These are phyloP conservation scores for Palythoa grandiflora DNA, from an alignment of 92 coral and sea anemone genomes.

Conservation along the genomic window DNA sequence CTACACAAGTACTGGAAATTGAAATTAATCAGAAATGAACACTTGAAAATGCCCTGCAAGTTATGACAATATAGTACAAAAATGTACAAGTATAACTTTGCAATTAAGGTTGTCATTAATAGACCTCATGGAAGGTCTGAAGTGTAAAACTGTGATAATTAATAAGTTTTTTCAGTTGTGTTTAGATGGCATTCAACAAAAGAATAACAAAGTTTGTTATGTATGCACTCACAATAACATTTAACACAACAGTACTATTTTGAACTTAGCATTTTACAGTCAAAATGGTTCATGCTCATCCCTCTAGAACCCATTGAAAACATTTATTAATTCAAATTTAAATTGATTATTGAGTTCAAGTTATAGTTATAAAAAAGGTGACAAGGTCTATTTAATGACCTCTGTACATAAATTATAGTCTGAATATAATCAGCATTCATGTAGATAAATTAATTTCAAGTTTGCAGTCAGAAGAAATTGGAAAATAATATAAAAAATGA, in stretches of 20 bases:
- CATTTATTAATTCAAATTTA: background rate
- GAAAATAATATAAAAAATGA: background rate
- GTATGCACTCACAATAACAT: background rate
- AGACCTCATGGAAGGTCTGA: background rate
- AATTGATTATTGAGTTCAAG: background rate
- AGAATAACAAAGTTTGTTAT: background rate
- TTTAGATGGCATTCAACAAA: slow-evolving; percentile 1
- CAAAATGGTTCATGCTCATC: slow-evolving; percentile 1
- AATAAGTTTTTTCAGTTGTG: background rate
- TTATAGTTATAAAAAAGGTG: background rate
- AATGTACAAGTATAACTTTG: background rate
- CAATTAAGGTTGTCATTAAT: slow-evolving; percentile 1
- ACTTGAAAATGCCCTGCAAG: background rate
- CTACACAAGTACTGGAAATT: slow-evolving; percentile 54
- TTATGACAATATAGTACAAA: slow-evolving; percentile 3
- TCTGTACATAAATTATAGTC: background rate
- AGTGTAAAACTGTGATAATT: background rate
- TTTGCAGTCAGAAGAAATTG: background rate
- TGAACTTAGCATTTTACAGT: slow-evolving; percentile 5
- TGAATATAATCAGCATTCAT: background rate
- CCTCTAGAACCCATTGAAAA: background rate
- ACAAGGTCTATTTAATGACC: background rate
- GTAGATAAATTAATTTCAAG: background rate
- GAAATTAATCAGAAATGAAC: slow-evolving; percentile 16
- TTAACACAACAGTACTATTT: background rate